Base-by-base conservation (phyloP, 2,888 invertebrate species). In the Seira ritae region DNA sequence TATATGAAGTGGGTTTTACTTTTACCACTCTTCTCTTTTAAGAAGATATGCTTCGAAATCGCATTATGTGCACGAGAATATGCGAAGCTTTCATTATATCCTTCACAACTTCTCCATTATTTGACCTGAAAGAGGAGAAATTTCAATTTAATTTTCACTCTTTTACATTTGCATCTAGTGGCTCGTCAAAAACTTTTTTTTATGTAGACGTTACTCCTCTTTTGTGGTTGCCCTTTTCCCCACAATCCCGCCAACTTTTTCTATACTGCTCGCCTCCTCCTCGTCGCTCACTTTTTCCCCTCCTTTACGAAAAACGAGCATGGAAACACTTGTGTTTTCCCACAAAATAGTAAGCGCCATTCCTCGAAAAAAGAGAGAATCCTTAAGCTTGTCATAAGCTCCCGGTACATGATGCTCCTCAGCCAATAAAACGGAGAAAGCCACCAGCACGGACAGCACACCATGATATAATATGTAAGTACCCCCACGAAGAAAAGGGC, bases 81-180 rank as follows among this genome's bases (percentile, higher is more conserved):
- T 31, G 31, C 8, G 2, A 31, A 8, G 8, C 50, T 50, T 50
- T 50, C 17, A 50, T 50, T 50, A 50, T n/a, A 50, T 8, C 50
- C 50, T 15, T 15, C 50, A n/a, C 50, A 1, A 50, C 17, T n/a
- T 50, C 15, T 8, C 50, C 12, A 50, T 50, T 50, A 50, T 15
- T 50, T 80, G 74, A 81, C 75, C 80, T 69, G 46, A 74, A 46
- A 74, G 68, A 71, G 68, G 75, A 69, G 55, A 70, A 75, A 23
- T 75, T 81, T 75, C 70, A 75, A 75, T 81, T 75, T 75, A 74
- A 69, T 71, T 81, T 75, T 75, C 75, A 81, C 66, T 70, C 75
- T 46, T 70, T 66, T 71, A 71, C 71, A 82, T 82, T 82, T 77
- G 72, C 82, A 82, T 82, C 72, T 72, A 68, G 81, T 72, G 72